phyloP scores from a whole-genome alignment of 2,888 invertebrate species.

The Digitonthophagus gazella region DNA sequence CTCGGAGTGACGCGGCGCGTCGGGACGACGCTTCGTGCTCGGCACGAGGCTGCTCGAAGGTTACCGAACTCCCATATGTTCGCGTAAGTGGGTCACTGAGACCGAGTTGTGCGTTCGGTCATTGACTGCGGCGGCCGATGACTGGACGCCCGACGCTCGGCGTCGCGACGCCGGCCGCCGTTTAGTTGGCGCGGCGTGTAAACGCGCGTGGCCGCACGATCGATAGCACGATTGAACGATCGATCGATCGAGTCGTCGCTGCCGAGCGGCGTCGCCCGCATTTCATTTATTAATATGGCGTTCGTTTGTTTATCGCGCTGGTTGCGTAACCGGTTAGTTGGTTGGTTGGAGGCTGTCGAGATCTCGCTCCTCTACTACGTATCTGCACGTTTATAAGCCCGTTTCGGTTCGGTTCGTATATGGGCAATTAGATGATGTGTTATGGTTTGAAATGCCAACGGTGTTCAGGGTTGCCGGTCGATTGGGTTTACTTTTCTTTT shows the following conservation, averaged over 20 bases:
- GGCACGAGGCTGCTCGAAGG: conserved; percentile 36
- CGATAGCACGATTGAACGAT: conserved; percentile 8
- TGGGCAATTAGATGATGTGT: neutral
- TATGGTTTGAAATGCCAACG: neutral
- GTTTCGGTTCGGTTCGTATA: neutral
- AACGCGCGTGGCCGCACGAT: neutral
- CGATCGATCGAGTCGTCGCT: neutral
- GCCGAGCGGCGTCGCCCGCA: neutral
- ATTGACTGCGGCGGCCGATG: conserved; percentile 42
- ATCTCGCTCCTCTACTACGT: too few species aligned
- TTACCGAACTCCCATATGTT: conserved; percentile 47
- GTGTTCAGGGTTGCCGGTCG: neutral
- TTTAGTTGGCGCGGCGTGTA: neutral
- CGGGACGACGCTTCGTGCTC: conserved; percentile 29
- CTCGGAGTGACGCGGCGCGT: neutral
- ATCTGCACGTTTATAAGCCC: neutral
- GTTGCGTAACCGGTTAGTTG: neutral
- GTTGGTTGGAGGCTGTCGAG: too few species aligned
- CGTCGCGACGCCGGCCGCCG: conserved; percentile 15
- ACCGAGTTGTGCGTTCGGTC: conserved; percentile 50
- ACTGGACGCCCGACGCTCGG: conserved; percentile 36
- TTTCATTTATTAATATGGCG: neutral
- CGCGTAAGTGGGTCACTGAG: conserved; percentile 53
- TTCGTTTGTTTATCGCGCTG: neutral
- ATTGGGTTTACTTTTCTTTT: neutral